phyloP scores from a whole-genome alignment of 2,113 vertebrate genomes.

The Prunella himalayana region DNA sequence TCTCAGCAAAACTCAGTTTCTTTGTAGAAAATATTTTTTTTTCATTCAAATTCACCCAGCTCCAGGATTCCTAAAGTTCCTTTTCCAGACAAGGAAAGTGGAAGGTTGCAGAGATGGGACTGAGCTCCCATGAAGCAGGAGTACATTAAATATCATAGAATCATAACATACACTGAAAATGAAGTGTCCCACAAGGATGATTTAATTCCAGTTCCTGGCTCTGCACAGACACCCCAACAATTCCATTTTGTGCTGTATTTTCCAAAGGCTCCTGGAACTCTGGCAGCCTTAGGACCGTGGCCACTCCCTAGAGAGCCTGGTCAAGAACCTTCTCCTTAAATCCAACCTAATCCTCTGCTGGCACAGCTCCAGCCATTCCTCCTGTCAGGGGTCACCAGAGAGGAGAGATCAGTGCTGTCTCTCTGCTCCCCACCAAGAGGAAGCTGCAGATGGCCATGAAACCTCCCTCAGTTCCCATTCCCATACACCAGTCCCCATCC shows the following conservation, averaged over 20 bases:
- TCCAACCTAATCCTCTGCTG: neutral
- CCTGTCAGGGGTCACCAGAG: neutral
- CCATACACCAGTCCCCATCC: fast-evolving
- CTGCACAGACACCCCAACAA: neutral
- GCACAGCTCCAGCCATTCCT: neutral
- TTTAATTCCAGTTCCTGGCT: neutral
- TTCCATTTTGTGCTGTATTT: neutral
- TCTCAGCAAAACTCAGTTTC: neutral
- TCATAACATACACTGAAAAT: neutral
- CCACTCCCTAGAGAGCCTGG: neutral
- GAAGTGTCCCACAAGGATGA: neutral
- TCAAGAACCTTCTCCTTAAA: neutral
- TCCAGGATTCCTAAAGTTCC: neutral
- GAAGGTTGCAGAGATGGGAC: neutral
- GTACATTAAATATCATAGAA: neutral
- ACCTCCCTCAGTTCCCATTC: neutral
- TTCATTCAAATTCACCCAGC: neutral
- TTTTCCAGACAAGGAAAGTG: fast-evolving
- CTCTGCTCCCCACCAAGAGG: neutral
- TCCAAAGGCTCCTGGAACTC: neutral
- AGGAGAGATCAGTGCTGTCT: neutral
- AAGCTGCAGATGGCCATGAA: neutral
- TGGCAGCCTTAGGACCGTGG: fast-evolving
- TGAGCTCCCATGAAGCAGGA: fast-evolving
- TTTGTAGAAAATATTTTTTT: neutral